Conservation (phyloP, 1,140 invertebrate species). For the Meloidogyne hapla region DNA sequence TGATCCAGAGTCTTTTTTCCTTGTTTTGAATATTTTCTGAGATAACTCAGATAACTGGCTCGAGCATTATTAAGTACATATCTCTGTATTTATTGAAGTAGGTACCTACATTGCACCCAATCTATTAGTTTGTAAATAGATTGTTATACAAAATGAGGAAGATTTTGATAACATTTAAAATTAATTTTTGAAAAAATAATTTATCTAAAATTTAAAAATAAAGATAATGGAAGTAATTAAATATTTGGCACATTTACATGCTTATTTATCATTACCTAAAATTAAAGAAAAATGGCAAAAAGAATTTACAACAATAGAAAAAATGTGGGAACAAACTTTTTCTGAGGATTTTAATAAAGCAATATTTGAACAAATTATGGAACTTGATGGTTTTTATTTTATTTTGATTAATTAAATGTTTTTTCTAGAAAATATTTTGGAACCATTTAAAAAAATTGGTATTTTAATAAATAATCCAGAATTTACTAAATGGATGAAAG, state of each 20-base stretch:
- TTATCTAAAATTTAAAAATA: neutral
- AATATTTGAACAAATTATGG: neutral
- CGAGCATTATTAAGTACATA: too few relatives aligned
- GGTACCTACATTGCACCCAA: too few relatives aligned
- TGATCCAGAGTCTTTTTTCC: too few relatives aligned
- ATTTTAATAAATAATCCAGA: neutral
- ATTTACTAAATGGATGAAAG: conserved; percentile 1
- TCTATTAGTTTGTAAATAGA: too few relatives aligned
- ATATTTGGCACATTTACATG: conserved; percentile 13
- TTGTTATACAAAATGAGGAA: too few relatives aligned
- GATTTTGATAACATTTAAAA: too few relatives aligned
- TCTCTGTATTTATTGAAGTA: too few relatives aligned
- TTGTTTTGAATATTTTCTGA: too few relatives aligned
- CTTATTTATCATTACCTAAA: neutral
- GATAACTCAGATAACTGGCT: too few relatives aligned
- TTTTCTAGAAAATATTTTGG: neutral
- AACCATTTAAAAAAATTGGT: conserved; percentile 3
- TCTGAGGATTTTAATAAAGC: neutral
- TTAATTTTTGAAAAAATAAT: too few relatives aligned
- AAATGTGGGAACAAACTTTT: conserved; percentile 4
- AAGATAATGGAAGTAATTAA: neutral
- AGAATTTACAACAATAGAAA: neutral
- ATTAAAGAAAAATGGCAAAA: conserved; percentile 8
- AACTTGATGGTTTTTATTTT: neutral
- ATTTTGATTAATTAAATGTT: neutral